phyloP scores from a whole-genome alignment of 2,888 invertebrate species.

The Andrena flavipes region DNA sequence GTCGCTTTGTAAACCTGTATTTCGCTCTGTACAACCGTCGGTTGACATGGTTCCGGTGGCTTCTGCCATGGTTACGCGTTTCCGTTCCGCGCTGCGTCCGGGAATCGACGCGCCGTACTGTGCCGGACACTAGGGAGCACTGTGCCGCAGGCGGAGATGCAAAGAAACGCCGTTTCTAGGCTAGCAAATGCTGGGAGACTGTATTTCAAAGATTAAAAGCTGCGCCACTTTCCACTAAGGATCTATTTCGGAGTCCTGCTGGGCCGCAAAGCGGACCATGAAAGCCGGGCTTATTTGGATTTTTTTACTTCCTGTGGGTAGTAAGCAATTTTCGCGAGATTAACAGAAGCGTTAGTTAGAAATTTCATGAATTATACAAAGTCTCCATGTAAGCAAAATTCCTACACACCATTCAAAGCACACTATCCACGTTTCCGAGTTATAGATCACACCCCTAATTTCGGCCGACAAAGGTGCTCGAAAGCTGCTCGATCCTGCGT shows the following conservation, averaged over 20 bases:
- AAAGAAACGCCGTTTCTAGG: conserved; percentile 22
- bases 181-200: too few species aligned
- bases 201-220: not conserved
- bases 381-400: not conserved
- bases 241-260: not conserved
- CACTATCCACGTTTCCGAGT: not conserved
- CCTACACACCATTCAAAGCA: not conserved
- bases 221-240: not conserved
- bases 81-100: conserved; percentile 55
- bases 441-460: conserved; percentile 27
- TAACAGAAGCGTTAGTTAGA: too few species aligned
- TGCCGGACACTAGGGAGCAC: not conserved
- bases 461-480: conserved; percentile 18
- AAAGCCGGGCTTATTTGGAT: not conserved
- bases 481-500: conserved; percentile 16
- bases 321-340: not conserved
- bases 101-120: conserved; percentile 36
- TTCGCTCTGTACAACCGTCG: conserved; percentile 60
- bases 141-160: not conserved
- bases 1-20: conserved; percentile 77
- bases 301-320: not conserved
- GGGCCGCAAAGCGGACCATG: not conserved
- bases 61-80: conserved; percentile 65
- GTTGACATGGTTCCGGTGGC: conserved; percentile 68
- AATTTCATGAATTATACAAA: too few species aligned